Evolutionary conservation across 2,888 invertebrate genomes (phyloP), one percentile per base, ranked within the genome.

Genomic region (Pandemis corylana): DNA sequence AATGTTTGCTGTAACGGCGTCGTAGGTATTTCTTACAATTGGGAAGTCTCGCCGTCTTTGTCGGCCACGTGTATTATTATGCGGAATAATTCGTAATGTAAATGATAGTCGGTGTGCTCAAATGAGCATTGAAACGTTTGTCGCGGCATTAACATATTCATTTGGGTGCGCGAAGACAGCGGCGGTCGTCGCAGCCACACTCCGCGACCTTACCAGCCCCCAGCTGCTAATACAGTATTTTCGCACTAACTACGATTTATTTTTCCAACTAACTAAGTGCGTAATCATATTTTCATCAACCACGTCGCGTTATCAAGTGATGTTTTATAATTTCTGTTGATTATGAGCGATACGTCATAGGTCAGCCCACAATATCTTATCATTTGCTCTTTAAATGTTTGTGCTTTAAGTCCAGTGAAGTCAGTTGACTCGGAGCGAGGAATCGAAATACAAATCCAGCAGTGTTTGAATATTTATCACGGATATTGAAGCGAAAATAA

Each of bases 361-460:
- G 91, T 93, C 92, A 92, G 82, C 84, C 79, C 86, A 83, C 88
- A 88, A 90, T 70, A 75, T 93, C 93, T 94, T 92, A 94, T 94
- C 94, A 82, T 85, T 84, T 85, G 85, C 87, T 85, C 88, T 92
- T 93, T 94, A 94, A 90, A 94, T 94, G 91, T 92, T 91, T 92
- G 91, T 90, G 93, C 89, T 89, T 89, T 88, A 84, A 89, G 88
- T 87, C 85, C 85, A 88, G 85, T 88, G 85, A 87, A 93, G 91
- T 91, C 93, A 94, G 94, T 94, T 90, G 87, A 90, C 88, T 87
- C 85, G 81, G 81, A 88, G 89, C 90, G 80, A 85, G 85, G 86
- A 84, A 86, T 89, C 89, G 86, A 88, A 81, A 83, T 85, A 88
- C 85, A 85, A 81, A 84, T 83, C 80, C 71, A 82, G 80, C 77